A percentile compares a stretch with the other conserved stretches of the same genome.
These are phyloP conservation scores for Neogobius melanostomus DNA, from an alignment of 2,113 vertebrate genomes.

Conservation along the genomic window DNA sequence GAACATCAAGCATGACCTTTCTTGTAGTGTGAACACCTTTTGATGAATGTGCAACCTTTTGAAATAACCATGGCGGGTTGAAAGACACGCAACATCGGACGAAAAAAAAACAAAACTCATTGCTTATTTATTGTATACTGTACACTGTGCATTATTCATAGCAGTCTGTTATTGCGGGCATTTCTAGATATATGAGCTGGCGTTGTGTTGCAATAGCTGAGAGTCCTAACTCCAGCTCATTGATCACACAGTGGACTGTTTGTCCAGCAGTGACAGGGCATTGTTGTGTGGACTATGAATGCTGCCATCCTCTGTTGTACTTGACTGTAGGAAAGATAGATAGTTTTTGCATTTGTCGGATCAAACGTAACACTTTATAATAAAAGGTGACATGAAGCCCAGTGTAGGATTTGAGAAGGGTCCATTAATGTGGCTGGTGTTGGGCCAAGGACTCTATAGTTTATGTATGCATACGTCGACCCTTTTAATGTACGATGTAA, in stretches of 20 bases:
- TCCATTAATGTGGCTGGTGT: neutral
- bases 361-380: neutral
- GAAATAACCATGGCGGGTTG: conserved; percentile 22
- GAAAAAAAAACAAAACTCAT: conserved; percentile 13
- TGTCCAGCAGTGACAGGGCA: conserved; percentile 20
- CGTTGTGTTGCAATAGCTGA: conserved; percentile 18
- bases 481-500: neutral
- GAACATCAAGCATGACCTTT: conserved; percentile 46
- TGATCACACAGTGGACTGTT: conserved; percentile 31
- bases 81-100: conserved; percentile 29
- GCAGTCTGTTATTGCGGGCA: conserved; percentile 29
- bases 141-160: conserved; percentile 49
- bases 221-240: conserved; percentile 32
- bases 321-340: neutral
- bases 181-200: conserved; percentile 31
- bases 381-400: neutral
- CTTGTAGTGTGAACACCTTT: conserved; percentile 20
- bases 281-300: conserved; percentile 15
- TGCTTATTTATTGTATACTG: conserved; percentile 48
- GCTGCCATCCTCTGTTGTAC: conserved; percentile 12
- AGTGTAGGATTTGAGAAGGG: neutral
- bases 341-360: neutral
- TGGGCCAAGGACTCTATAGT: neutral
- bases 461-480: neutral
- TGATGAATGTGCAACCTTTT: conserved; percentile 40